Evolutionary conservation across 2,888 invertebrate species (phyloP).

Genomic region (Clivina fossor): DNA sequence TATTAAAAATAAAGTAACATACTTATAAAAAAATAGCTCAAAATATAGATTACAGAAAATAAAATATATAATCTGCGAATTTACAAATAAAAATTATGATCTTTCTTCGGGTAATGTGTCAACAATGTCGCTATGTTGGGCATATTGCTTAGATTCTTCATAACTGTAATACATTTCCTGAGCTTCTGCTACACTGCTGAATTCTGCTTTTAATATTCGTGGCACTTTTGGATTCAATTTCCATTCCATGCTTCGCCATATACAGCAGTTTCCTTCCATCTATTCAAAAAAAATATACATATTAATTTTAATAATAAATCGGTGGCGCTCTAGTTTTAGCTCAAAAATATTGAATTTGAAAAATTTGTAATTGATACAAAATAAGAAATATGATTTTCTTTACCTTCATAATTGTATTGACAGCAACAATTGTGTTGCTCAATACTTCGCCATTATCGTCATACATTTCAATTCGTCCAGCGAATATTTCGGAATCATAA

Average conservation of each 20-base stretch:
- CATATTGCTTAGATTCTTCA: slow-evolving; percentile 53
- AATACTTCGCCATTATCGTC: slow-evolving; percentile 57
- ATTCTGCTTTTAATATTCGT: slow-evolving; percentile 54
- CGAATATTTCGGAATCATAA: slow-evolving; percentile 61
- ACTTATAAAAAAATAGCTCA: too few species aligned
- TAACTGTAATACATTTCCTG: slow-evolving; percentile 59
- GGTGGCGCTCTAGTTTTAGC: too few species aligned
- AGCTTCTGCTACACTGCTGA: slow-evolving; percentile 55
- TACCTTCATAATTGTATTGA: slow-evolving; percentile 64
- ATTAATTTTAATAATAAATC: slow-evolving; percentile 11
- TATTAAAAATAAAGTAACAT: too few species aligned
- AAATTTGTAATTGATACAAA: too few species aligned
- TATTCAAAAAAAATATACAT: slow-evolving; percentile 4
- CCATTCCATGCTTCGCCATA: slow-evolving; percentile 26
- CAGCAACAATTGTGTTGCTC: slow-evolving; percentile 63
- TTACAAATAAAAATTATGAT: too few species aligned
- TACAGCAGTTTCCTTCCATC: slow-evolving; percentile 23
- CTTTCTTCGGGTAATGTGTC: slow-evolving; percentile 24
- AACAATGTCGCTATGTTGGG: slow-evolving; percentile 41
- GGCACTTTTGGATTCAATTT: slow-evolving; percentile 5
- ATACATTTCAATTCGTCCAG: slow-evolving; percentile 59
- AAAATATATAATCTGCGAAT: too few species aligned
- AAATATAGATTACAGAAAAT: too few species aligned
- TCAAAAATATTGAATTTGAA: too few species aligned
- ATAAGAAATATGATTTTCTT: slow-evolving; percentile 31